Percentiles rank a stretch among this genome's conserved stretches.
Evolutionary conservation across 1,140 invertebrate genomes (phyloP).

Genomic region (Antheraea pernyi): DNA sequence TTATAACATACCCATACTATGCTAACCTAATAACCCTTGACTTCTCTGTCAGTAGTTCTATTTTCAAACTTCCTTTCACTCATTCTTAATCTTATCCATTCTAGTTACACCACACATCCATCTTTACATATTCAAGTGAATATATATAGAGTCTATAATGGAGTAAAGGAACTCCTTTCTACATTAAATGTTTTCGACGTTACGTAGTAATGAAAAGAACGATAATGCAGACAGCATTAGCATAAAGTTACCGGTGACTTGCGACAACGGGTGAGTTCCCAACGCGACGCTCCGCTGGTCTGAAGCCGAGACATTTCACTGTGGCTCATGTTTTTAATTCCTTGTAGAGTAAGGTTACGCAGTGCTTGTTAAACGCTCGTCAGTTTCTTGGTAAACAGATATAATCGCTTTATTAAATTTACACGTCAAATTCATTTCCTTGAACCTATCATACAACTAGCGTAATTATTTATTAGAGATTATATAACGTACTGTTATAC

Average conservation of each 20-base stretch:
- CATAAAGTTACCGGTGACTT: slow-evolving; percentile 41
- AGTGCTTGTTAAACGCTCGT: not conserved
- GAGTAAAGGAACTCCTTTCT: not conserved
- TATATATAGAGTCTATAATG: not conserved
- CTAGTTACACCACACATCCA: too few relatives aligned
- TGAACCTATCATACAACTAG: too few relatives aligned
- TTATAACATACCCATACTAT: too few relatives aligned
- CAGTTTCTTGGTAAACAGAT: not conserved
- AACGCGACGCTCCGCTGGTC: slow-evolving; percentile 46
- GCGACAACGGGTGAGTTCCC: slow-evolving; percentile 36
- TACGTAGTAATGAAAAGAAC: not conserved
- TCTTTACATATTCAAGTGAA: too few relatives aligned
- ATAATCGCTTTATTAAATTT: not conserved
- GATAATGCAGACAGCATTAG: slow-evolving; percentile 12
- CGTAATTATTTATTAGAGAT: too few relatives aligned
- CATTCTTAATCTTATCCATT: too few relatives aligned
- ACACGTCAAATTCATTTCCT: not conserved
- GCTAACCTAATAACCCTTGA: too few relatives aligned
- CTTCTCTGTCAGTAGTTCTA: too few relatives aligned
- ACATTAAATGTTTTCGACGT: not conserved
- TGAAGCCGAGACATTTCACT: slow-evolving; percentile 59
- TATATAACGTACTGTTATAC: too few relatives aligned
- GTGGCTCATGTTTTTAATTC: slow-evolving; percentile 22
- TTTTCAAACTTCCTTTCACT: too few relatives aligned
- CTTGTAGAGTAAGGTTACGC: slow-evolving; percentile 16